Conservation (phyloP, 2,797 vertebrate species). For the Brachyalestes nurse region DNA sequence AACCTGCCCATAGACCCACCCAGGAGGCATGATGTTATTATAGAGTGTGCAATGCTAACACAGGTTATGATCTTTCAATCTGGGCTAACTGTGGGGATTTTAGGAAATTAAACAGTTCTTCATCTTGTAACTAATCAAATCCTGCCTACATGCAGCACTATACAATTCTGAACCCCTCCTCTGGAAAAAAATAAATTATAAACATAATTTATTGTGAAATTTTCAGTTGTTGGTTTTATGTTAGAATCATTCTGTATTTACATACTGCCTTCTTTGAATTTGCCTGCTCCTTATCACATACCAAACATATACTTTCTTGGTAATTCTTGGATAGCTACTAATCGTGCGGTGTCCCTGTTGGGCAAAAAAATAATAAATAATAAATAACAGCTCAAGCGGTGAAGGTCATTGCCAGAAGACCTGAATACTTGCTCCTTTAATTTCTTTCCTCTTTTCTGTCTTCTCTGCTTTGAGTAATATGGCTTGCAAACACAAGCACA, state of each 20-base stretch:
- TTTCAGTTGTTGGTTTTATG: neutral
- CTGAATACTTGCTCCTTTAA: too few species aligned
- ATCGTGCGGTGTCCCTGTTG: neutral
- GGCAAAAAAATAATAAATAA: neutral
- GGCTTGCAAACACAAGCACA: too few species aligned
- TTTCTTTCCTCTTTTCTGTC: neutral
- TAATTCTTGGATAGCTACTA: neutral
- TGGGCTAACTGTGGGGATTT: neutral
- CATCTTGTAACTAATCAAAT: neutral
- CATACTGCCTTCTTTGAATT: neutral
- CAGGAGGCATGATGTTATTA: neutral
- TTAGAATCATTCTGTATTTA: neutral
- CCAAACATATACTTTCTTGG: neutral
- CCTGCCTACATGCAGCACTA: neutral
- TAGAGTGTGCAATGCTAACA: neutral
- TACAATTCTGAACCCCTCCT: neutral
- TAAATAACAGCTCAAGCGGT: neutral
- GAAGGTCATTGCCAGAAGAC: constrained; percentile 34
- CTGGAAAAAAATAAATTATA: neutral
- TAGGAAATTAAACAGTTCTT: neutral
- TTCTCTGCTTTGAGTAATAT: too few species aligned
- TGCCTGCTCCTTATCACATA: neutral
- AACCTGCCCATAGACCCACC: neutral
- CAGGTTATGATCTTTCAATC: neutral
- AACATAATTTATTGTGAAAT: neutral